Evolutionary conservation across 2,113 vertebrate genomes (phyloP), one percentile per base, ranked within the genome.

Genomic region (Mellivora capensis): DNA sequence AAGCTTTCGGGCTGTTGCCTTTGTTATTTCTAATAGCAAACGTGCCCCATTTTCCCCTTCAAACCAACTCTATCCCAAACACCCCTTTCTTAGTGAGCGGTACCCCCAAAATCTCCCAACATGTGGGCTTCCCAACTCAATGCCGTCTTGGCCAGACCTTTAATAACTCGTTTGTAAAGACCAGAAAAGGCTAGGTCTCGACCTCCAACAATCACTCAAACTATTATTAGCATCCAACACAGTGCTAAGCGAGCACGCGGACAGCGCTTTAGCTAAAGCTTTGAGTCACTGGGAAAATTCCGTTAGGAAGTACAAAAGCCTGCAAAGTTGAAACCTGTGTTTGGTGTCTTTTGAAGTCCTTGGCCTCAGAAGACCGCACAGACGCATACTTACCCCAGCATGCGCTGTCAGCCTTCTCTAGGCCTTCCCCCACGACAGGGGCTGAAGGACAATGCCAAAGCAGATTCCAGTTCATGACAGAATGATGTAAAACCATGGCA

Each of bases 381-480:
- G 67, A 95, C 91, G 96, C 98, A 93, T 85, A 98, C 77, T 84
- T 95, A 90, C 84, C 96, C 95, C 83, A 86, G 47, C 77, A 85
- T 59, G 11, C 2, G 4, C 59, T 61, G 27, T 47, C 67, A 91
- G 86, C 31, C 62, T 96, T 96, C 97, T 77, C 87, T 34, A 96
- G 93, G 93, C 57, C 44, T 96, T 74, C 87, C 52, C 93, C 96
- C 54, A 69, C 80, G 89, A 54, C 47, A 61, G 91, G 4, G 69
- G 23, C 96, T 67, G 92, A 96, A 20, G 31, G 47, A 82, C 90
- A 90, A 79, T 91, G 87, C 27, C 86, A 95, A 93, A 93, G 77
- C 3, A 97, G 88, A 57, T 93, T 81, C 31, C 54, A 95, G 74
- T 88, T 76, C 74, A 52, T 39, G 27, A 82, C 37, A 69, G 96